Conservation (phyloP, 2,797 vertebrate species). For the Brachyrhaphis roseni region DNA sequence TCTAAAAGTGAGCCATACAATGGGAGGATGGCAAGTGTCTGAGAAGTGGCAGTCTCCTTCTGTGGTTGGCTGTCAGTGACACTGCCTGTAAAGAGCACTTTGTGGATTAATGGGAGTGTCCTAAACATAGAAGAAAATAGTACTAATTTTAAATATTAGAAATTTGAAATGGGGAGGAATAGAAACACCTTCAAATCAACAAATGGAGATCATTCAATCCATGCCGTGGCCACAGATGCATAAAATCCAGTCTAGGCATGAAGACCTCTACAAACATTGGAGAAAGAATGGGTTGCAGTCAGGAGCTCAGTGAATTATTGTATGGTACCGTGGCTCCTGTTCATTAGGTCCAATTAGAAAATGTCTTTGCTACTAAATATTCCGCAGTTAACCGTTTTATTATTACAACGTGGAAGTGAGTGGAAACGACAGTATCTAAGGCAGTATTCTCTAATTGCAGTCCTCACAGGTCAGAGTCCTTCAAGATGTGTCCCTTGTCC, state of each 20-base stretch:
- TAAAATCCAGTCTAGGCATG: background rate
- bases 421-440: background rate
- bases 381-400: background rate
- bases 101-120: conserved; percentile 7
- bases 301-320: background rate
- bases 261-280: background rate
- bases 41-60: conserved; percentile 48
- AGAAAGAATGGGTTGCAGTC: background rate
- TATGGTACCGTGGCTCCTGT: background rate
- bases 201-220: background rate
- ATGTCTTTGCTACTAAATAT: background rate
- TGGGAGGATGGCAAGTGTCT: conserved; percentile 45
- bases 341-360: background rate
- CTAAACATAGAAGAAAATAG: background rate
- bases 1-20: conserved; percentile 68
- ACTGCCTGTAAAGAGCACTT: conserved; percentile 11
- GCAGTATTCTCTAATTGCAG: no score
- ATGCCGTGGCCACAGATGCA: background rate
- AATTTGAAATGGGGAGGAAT: background rate
- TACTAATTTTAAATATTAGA: background rate
- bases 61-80: conserved; percentile 40
- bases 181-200: background rate
- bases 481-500: no score
- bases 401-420: background rate
- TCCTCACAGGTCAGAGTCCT: no score